Conservation (phyloP, 2,888 invertebrate genomes). For the Carpatolechia fugitivella region DNA sequence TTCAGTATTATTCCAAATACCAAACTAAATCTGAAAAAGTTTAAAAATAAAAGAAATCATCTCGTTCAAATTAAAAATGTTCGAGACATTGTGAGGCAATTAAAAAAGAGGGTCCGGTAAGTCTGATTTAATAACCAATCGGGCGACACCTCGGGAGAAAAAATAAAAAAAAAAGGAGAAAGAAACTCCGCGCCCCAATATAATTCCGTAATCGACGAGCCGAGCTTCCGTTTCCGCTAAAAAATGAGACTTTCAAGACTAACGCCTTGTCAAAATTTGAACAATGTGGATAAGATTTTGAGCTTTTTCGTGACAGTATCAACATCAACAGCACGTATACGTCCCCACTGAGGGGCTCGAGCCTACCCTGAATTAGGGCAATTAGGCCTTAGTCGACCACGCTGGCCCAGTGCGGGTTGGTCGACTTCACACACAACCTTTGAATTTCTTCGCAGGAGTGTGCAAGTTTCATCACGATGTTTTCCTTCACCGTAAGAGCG, state of each 20-base stretch:
- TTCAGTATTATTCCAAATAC: no score
- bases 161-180: slow-evolving; percentile 37
- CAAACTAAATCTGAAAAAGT: background rate
- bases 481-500: no score
- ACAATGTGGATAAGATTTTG: slow-evolving; percentile 45
- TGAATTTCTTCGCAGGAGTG: no score
- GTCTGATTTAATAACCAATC: slow-evolving; percentile 77
- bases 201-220: slow-evolving; percentile 76
- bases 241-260: slow-evolving; percentile 57
- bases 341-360: no score
- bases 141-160: slow-evolving; percentile 56
- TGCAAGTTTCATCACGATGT: no score
- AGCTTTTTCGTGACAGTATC: background rate
- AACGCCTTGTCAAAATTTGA: slow-evolving; percentile 52
- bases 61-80: slow-evolving; percentile 7
- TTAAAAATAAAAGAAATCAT: slow-evolving; percentile 9
- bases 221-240: slow-evolving; percentile 71
- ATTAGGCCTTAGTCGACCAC: no score
- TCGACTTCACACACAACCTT: no score
- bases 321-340: no score
- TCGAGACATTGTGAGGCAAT: slow-evolving; percentile 18
- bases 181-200: slow-evolving; percentile 63
- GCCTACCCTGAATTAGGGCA: no score
- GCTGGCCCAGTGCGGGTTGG: no score
- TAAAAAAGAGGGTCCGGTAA: slow-evolving; percentile 27